These are phyloP conservation scores for Zaprionus obscuricornis DNA, from an alignment of 2,888 invertebrate genomes.

Conservation along the genomic window DNA sequence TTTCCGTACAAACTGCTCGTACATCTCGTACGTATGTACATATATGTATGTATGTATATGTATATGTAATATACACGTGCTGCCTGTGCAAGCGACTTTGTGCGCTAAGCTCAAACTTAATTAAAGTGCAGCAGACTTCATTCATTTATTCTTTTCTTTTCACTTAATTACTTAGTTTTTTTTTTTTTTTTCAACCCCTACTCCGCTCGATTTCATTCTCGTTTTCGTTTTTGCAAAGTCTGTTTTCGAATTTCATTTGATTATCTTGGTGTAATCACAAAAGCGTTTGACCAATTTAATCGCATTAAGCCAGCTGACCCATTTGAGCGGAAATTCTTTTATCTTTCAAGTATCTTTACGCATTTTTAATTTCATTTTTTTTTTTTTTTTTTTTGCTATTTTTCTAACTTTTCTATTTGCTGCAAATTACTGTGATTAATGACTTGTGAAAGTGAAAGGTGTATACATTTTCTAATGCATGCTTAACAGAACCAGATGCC, in stretches of 20 bases:
- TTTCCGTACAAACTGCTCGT: background rate
- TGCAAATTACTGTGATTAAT: conserved; percentile 61
- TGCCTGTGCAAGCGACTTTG: conserved; percentile 14
- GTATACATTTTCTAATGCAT: conserved; percentile 35
- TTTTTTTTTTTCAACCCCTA: background rate
- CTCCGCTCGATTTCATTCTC: background rate
- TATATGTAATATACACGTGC: conserved; percentile 38
- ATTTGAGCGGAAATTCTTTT: conserved; percentile 45
- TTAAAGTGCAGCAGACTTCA: conserved; percentile 46
- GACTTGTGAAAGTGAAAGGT: conserved; percentile 70
- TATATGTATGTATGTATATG: too few species aligned
- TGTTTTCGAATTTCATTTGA: conserved; percentile 51
- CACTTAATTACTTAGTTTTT: conserved; percentile 26
- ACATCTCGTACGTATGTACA: conserved; percentile 34
- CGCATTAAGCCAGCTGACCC: conserved; percentile 58
- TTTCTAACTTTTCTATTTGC: conserved; percentile 25
- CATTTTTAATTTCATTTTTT: conserved; percentile 32
- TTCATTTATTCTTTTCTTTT: conserved; percentile 18
- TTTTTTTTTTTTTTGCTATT: conserved; percentile 17
- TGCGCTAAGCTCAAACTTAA: conserved; percentile 40
- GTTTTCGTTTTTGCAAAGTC: conserved; percentile 11
- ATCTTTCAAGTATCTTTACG: conserved; percentile 23
- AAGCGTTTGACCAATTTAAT: conserved; percentile 55
- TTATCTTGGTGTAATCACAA: conserved; percentile 52
- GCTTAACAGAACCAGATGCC: background rate